These are phyloP conservation scores for Synergus japonicus DNA, from an alignment of 2,888 invertebrate species.

Conservation along the genomic window DNA sequence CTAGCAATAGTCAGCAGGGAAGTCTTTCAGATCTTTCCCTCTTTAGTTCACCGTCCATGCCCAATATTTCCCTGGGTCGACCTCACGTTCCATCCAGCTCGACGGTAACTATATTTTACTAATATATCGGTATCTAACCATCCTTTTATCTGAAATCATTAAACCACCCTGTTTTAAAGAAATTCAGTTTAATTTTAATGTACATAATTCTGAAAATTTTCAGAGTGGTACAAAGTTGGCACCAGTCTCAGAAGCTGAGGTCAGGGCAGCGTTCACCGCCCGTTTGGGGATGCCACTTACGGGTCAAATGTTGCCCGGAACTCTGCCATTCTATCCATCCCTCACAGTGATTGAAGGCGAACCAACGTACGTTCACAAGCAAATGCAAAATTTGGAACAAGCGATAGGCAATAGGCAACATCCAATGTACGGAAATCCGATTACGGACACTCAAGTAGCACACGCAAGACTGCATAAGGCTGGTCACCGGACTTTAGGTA, in stretches of 20 bases:
- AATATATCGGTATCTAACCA: too few relatives aligned
- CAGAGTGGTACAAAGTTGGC: slow-evolving; percentile 79
- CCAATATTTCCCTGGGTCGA: slow-evolving; percentile 95
- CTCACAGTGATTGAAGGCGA: slow-evolving; percentile 80
- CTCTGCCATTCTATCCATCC: slow-evolving; percentile 85
- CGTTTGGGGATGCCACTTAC: slow-evolving; percentile 83
- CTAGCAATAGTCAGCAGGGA: slow-evolving; percentile 81
- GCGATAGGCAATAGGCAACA: slow-evolving; percentile 67
- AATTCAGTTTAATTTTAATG: not conserved
- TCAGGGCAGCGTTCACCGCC: slow-evolving; percentile 85
- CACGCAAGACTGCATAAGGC: slow-evolving; percentile 85
- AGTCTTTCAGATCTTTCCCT: slow-evolving; percentile 87
- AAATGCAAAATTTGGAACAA: slow-evolving; percentile 80
- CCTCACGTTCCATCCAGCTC: slow-evolving; percentile 81
- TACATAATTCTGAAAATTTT: slow-evolving; percentile 38
- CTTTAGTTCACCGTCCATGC: slow-evolving; percentile 97
- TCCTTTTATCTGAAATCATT: too few relatives aligned
- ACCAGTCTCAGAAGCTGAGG: slow-evolving; percentile 88
- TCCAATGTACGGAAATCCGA: slow-evolving; percentile 78
- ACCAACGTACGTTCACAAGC: slow-evolving; percentile 78
- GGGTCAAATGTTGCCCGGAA: slow-evolving; percentile 83
- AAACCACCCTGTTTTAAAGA: not conserved
- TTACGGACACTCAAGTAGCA: slow-evolving; percentile 84
- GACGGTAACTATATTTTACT: slow-evolving; percentile 66
- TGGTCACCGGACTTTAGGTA: slow-evolving; percentile 81